Evolutionary conservation across 2,113 vertebrate genomes (phyloP).

Genomic region (Gymnorhina tibicen): DNA sequence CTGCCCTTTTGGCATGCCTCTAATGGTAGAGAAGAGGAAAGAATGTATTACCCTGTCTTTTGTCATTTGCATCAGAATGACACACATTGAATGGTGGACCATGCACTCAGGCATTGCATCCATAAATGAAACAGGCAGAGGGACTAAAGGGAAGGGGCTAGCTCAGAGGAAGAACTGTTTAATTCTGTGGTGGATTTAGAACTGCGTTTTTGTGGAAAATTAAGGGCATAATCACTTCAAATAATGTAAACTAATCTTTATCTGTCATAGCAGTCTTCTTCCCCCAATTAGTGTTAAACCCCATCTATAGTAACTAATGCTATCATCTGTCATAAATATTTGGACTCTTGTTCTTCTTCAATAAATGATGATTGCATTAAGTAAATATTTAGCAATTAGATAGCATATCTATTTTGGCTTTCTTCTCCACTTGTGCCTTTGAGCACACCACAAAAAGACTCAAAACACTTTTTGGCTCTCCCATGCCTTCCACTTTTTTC

Average conservation of each 20-base stretch:
- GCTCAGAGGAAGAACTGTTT: not conserved
- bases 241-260: not conserved
- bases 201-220: not conserved
- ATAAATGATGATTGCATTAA: not conserved
- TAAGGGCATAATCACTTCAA: not conserved
- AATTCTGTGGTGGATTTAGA: not conserved
- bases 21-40: not conserved
- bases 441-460: not conserved
- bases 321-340: not conserved
- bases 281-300: not conserved
- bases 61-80: not conserved
- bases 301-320: not conserved
- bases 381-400: constrained; percentile 30
- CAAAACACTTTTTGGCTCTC: not conserved
- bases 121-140: not conserved
- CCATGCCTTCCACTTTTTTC: not conserved
- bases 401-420: not conserved
- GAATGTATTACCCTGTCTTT: not conserved
- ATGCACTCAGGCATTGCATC: not conserved
- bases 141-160: not conserved
- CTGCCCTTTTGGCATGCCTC: not conserved
- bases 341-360: not conserved
- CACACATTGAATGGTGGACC: not conserved
- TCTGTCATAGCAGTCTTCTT: not conserved
- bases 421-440: not conserved